Evolutionary conservation across 2,888 invertebrate species (phyloP), one percentile per base, ranked within the genome.

Genomic region (Drosophila prolongata): DNA sequence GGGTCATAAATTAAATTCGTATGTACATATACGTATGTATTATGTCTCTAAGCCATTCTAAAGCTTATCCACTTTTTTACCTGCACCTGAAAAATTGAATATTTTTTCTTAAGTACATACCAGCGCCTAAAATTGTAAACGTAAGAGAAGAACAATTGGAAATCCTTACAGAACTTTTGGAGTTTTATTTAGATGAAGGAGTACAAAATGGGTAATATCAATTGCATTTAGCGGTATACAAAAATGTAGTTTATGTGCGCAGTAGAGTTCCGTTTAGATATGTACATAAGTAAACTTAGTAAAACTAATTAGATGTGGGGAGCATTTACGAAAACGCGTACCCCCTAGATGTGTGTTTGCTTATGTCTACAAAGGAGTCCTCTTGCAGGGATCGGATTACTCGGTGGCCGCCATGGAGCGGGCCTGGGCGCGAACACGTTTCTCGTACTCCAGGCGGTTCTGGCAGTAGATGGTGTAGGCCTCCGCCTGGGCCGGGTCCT

Each of bases 401-500:
- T 96, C 96, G 62, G 95, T 94, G 37, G 96, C 95, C 67, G 97
- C 96, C 97, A 98, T 98, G 34, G 97, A 97, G 90, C 97, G 95
- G 0, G 99, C 99, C 93, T 99, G 99, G 64, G 98, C 98, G 89
- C 97, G 94, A 3, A 99, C 98, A 91, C 99, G 94, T 92, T 98
- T 98, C 91, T 99, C 99, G 92, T 99, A 99, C 92, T 99, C 99
- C 93, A 96, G 93, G 87, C 98, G 95, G 92, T 99, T 98, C 95
- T 98, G 98, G 93, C 98, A 97, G 91, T 98, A 99, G 92, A 99
- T 98, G 89, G 99, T 99, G 92, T 99, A 99, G 5, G 99, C 99
- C 93, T 99, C 99, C 24, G 99, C 99, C 93, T 99, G 99, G 57
- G 99, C 99, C 42, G 99, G 99, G 94, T 99, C 99, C 93, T 99